phyloP scores from a whole-genome alignment of 2,888 invertebrate genomes.

The Argyra leucocephala region DNA sequence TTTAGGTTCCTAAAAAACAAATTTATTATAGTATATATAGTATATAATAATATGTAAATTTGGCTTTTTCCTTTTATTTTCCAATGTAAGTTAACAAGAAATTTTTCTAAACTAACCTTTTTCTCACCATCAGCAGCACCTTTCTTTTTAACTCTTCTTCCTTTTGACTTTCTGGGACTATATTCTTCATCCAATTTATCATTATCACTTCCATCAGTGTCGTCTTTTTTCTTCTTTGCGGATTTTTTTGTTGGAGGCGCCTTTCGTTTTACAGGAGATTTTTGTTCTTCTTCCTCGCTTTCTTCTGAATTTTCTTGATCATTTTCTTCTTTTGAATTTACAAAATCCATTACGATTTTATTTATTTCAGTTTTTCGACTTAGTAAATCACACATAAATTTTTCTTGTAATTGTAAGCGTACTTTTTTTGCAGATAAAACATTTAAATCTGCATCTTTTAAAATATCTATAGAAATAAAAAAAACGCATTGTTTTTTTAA shows the following conservation, averaged over 20 bases:
- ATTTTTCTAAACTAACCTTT: constrained; percentile 20
- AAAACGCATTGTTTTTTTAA: neutral
- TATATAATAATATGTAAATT: too few species aligned
- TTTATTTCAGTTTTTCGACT: constrained; percentile 80
- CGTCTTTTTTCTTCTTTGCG: constrained; percentile 28
- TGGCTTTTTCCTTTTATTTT: too few species aligned
- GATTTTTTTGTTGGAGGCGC: constrained; percentile 45
- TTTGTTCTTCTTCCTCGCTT: constrained; percentile 24
- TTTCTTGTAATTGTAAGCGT: constrained; percentile 72
- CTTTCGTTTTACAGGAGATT: constrained; percentile 37
- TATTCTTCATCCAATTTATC: constrained; percentile 50
- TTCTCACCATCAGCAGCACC: constrained; percentile 21
- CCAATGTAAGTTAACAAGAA: too few species aligned
- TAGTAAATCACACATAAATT: constrained; percentile 64
- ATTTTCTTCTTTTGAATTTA: constrained; percentile 35
- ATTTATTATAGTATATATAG: neutral
- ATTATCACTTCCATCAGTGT: constrained; percentile 43
- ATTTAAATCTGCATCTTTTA: constrained; percentile 76
- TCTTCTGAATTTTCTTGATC: constrained; percentile 29
- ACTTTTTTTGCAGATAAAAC: constrained; percentile 83
- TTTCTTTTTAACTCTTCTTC: constrained; percentile 30
- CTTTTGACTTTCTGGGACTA: constrained; percentile 43
- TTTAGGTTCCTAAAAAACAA: neutral
- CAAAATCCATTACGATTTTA: constrained; percentile 72
- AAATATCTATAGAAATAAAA: constrained; percentile 54